Evolutionary conservation across 2,797 vertebrate genomes (phyloP).

Genomic region (Alosa sapidissima): DNA sequence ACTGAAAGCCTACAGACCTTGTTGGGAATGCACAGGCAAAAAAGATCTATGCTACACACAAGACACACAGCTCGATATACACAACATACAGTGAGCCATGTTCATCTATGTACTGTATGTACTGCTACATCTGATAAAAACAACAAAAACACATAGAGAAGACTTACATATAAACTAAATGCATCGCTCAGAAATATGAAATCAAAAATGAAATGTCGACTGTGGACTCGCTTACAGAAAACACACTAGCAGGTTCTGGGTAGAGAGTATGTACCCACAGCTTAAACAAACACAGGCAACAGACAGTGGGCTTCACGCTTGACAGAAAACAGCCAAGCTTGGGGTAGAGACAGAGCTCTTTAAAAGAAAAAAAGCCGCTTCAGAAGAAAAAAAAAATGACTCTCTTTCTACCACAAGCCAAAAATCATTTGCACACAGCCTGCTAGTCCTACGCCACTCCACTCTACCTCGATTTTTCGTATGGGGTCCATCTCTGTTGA

Average conservation of each 20-base stretch:
- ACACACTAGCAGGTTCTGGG: background rate
- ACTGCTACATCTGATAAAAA: background rate
- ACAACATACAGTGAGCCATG: constrained; percentile 39
- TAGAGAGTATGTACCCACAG: constrained; percentile 10
- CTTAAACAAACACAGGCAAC: constrained; percentile 27
- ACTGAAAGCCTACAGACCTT: constrained; percentile 48
- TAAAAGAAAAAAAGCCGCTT: constrained; percentile 27
- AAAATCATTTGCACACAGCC: constrained; percentile 50
- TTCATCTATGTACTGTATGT: background rate
- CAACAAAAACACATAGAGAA: constrained; percentile 35
- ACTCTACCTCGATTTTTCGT: constrained; percentile 65
- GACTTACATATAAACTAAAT: constrained; percentile 38
- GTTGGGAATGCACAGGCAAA: constrained; percentile 44
- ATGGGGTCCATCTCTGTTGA: constrained; percentile 62
- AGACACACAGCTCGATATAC: constrained; percentile 41
- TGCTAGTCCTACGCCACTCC: constrained; percentile 45
- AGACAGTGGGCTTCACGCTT: constrained; percentile 12
- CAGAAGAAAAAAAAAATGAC: constrained; percentile 31
- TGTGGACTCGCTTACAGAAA: background rate
- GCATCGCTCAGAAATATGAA: background rate
- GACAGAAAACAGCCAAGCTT: constrained; percentile 49
- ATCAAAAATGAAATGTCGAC: background rate
- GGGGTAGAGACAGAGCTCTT: constrained; percentile 41
- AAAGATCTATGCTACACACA: constrained; percentile 47
- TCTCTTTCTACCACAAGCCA: constrained; percentile 47